Base-by-base conservation (phyloP, 2,797 vertebrate genomes). In the Siniperca obscura region DNA sequence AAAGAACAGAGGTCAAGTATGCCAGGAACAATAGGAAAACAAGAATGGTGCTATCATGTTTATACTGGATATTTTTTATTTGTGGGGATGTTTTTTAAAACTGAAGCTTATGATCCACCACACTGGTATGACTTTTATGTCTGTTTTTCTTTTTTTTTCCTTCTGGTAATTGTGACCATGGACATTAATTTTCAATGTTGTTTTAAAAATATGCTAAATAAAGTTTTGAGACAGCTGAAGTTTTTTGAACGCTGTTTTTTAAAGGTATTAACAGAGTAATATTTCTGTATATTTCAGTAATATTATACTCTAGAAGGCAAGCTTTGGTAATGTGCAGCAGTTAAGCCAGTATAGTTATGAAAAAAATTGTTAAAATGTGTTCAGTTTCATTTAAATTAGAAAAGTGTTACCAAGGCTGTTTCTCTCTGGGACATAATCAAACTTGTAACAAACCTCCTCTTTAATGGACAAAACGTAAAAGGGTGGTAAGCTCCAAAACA, bases 161-260 rank as follows among this genome's bases (percentile, higher is more conserved):
- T 10, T 59, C n/a, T 40, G 25, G 3, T 59, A 8, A 10, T 52
- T 36, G 1, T 34, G 42, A 53, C 16, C 19, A 44, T 30, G 3
- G 22, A 50, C 10, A 14, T 55, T 79, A 0, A 19, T 55, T 71
- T 71, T 13, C 46, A 69, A 4, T 76, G 2, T 55, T 76, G 10
- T 84, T 84, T 86, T 56, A 7, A 65, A 50, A 71, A 67, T 36
- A 13, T 70, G 16, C 17, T n/a, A 11, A 90, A 82, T 88, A 83
- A 90, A 90, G 50, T 14, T 70, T 50, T 65, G 0, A 27, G 16
- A 77, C 40, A 34, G 25, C 6, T 66, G 5, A 17, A 2, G 4
- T 30, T 25, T 55, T 55, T 72, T 44, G 5, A 27, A 25, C 57
- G 22, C 34, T 61, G 0, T 71, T 38, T 21, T 34, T 11, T 2